A percentile compares a stretch with the other conserved stretches of the same genome.
phyloP scores from a whole-genome alignment of 2,888 invertebrate genomes.

The Eremobia ochroleuca region DNA sequence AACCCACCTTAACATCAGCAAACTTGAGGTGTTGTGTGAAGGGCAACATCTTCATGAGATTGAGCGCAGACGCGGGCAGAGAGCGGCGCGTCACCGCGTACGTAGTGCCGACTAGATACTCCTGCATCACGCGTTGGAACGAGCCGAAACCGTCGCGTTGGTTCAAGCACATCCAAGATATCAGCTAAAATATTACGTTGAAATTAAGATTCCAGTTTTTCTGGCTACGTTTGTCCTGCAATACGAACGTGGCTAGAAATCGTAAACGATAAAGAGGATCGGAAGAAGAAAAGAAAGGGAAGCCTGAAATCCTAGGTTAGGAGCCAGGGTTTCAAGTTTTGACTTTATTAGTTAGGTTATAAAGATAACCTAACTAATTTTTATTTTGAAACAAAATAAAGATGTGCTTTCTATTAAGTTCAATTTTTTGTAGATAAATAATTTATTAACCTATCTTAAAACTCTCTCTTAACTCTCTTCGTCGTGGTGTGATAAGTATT shows the following conservation, averaged over 20 bases:
- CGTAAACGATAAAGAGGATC: background rate
- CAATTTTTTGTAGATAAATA: background rate
- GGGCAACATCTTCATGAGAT: conserved; percentile 93
- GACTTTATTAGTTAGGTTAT: too few species aligned
- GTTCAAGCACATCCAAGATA: conserved; percentile 90
- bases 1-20: conserved; percentile 91
- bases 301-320: background rate
- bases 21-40: conserved; percentile 92
- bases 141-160: conserved; percentile 84
- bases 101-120: conserved; percentile 95
- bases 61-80: conserved; percentile 93
- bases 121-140: conserved; percentile 94
- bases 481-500: background rate
- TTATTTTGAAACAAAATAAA: background rate
- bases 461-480: background rate
- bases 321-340: background rate
- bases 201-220: background rate
- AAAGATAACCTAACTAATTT: too few species aligned
- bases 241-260: background rate
- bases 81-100: conserved; percentile 94
- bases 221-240: background rate
- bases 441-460: background rate
- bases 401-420: background rate
- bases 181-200: conserved; percentile 82
- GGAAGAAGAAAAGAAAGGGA: background rate